Evolutionary conservation across 2,113 vertebrate species (phyloP), one percentile per base, ranked within the genome.

Genomic region (Platycercus adscitus): DNA sequence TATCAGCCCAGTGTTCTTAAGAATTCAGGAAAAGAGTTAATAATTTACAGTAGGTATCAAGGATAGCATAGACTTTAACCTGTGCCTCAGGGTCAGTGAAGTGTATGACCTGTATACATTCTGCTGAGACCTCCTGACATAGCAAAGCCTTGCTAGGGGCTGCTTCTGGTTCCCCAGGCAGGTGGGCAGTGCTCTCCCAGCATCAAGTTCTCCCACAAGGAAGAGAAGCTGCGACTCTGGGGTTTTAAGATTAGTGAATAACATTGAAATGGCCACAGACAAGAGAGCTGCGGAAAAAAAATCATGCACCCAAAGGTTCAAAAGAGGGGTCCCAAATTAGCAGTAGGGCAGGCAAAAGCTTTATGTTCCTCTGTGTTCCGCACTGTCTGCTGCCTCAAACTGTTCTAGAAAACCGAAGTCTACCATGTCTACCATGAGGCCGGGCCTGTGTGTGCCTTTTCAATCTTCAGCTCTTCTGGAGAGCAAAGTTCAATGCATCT

Each of bases 81-180:
- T 49, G 31, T 63, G 29, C 53, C 66, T 56, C n/a, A 28, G 71
- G 68, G 79, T 53, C 60, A 31, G 37, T 18, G 64, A 15, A 39
- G 23, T 29, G 43, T 19, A 2, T 26, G 53, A 26, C 47, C 68
- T 56, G 49, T 37, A 0, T 14, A 13, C 0, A 1, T 50, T 80
- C 35, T 46, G 70, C 73, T 35, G 50, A n/a, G 53, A n/a, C 86
- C 63, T 55, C 23, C 71, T 37, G 66, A 44, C 52, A 49, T 47
- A 3, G 44, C 71, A 7, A 29, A 35, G 49, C 5, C 1, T 29
- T n/a, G 0, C 0, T 29, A 11, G 29, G 20, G 69, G 55, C 53
- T 65, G n/a, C 56, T 41, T 39, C 17, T 3, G 50, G n/a, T 16
- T 33, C 6, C 53, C 23, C 0, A 1, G 23, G 26, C 2, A 1